Evolutionary conservation across 2,113 vertebrate species (phyloP).

Genomic region (Campylomormyrus numenius): DNA sequence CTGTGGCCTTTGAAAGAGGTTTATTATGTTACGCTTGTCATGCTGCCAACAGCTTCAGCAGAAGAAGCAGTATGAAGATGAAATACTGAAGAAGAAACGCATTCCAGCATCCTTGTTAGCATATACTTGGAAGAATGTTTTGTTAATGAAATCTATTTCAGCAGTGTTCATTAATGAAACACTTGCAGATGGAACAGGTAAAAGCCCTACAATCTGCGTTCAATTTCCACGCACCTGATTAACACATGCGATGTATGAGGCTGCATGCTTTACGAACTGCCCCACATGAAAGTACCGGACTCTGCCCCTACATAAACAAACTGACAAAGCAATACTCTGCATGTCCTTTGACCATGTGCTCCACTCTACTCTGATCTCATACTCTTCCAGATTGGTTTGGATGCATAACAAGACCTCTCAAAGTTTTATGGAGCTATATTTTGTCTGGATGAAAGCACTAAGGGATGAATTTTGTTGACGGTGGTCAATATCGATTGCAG

Average conservation of each 20-base stretch:
- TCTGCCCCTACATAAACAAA: background rate
- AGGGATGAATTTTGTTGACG: background rate
- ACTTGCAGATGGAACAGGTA: background rate
- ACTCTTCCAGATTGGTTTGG: background rate
- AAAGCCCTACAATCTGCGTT: background rate
- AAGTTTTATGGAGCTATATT: background rate
- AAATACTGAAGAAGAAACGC: background rate
- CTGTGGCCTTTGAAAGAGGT: background rate
- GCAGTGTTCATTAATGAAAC: background rate
- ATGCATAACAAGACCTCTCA: background rate
- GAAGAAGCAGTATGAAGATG: background rate
- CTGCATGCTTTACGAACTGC: background rate
- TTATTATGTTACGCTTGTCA: background rate
- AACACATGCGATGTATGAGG: background rate
- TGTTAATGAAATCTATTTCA: background rate
- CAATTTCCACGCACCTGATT: background rate
- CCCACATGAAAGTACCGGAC: background rate
- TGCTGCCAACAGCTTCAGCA: background rate
- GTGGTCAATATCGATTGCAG: background rate
- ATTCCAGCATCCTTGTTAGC: background rate
- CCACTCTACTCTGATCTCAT: background rate
- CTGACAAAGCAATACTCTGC: background rate
- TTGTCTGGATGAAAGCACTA: background rate
- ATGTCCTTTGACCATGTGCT: background rate
- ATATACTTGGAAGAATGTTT: background rate